A percentile compares a stretch with the other conserved stretches of the same genome.
Evolutionary conservation across 1,140 invertebrate genomes (phyloP).

Genomic region (Babylonia areolata): DNA sequence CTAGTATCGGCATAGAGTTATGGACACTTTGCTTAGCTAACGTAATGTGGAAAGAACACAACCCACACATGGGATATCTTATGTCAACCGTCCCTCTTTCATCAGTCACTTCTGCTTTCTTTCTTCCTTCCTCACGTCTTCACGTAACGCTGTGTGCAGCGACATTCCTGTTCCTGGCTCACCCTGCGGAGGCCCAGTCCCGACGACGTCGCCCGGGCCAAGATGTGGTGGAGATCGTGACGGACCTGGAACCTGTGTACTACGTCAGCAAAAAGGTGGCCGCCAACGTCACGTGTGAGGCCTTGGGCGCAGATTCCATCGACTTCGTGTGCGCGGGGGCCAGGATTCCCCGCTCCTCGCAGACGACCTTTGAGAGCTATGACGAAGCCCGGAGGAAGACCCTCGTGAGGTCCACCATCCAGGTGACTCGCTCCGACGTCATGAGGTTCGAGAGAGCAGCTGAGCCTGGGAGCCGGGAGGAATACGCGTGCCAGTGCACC

Average conservation of each 20-base stretch:
- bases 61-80: no score
- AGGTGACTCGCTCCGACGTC: constrained; percentile 31
- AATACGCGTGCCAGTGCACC: constrained; percentile 42
- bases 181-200: neutral
- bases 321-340: constrained; percentile 39
- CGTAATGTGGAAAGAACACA: no score
- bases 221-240: neutral
- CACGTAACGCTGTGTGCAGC: no score
- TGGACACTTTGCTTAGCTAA: no score
- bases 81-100: no score
- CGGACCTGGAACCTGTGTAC: constrained; percentile 27
- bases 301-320: constrained; percentile 35
- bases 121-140: no score
- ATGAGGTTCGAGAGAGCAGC: neutral
- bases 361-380: constrained; percentile 7
- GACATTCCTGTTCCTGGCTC: constrained; percentile 22
- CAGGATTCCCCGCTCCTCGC: constrained; percentile 33
- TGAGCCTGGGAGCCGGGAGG: neutral
- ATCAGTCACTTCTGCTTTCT: no score
- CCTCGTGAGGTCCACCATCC: constrained; percentile 27
- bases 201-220: neutral
- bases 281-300: constrained; percentile 39
- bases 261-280: constrained; percentile 38
- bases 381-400: constrained; percentile 22
- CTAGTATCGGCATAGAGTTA: no score